A percentile compares a stretch with the other conserved stretches of the same genome.
Evolutionary conservation across 2,888 invertebrate genomes (phyloP).

Genomic region (Byasa hedistus): DNA sequence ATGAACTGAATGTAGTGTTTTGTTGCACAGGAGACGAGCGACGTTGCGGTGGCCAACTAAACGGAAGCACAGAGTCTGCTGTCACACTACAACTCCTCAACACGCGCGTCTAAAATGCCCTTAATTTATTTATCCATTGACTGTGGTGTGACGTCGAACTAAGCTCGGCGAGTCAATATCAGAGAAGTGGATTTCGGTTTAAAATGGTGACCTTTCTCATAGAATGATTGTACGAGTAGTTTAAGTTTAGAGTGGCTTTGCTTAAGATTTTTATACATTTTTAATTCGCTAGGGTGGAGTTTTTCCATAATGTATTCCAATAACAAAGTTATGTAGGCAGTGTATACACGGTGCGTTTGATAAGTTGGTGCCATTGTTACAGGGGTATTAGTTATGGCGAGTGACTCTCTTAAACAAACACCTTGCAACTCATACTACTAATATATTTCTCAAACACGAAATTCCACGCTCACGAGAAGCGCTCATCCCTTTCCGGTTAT

Average conservation of each 20-base stretch:
- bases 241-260: constrained; percentile 80
- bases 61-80: constrained; percentile 32
- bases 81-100: constrained; percentile 39
- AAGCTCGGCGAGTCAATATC: constrained; percentile 67
- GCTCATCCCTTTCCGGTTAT: not conserved
- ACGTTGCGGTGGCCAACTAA: constrained; percentile 59
- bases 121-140: constrained; percentile 72
- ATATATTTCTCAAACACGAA: constrained; percentile 5
- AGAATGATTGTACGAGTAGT: constrained; percentile 73
- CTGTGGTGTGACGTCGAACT: constrained; percentile 70
- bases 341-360: constrained; percentile 76
- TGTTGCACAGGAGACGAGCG: constrained; percentile 58
- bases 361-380: constrained; percentile 81
- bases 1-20: constrained; percentile 1
- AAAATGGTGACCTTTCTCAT: constrained; percentile 65
- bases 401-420: constrained; percentile 52
- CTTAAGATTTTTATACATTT: constrained; percentile 77
- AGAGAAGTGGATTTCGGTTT: constrained; percentile 67
- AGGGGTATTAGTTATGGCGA: constrained; percentile 74
- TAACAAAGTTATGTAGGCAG: constrained; percentile 79
- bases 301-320: constrained; percentile 69
- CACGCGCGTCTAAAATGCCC: constrained; percentile 60
- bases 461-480: not conserved
- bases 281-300: constrained; percentile 74
- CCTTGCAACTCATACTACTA: constrained; percentile 33